A percentile compares a stretch with the other conserved stretches of the same genome.
Evolutionary conservation across 2,113 vertebrate genomes (phyloP).

Genomic region (Capreolus pygargus): DNA sequence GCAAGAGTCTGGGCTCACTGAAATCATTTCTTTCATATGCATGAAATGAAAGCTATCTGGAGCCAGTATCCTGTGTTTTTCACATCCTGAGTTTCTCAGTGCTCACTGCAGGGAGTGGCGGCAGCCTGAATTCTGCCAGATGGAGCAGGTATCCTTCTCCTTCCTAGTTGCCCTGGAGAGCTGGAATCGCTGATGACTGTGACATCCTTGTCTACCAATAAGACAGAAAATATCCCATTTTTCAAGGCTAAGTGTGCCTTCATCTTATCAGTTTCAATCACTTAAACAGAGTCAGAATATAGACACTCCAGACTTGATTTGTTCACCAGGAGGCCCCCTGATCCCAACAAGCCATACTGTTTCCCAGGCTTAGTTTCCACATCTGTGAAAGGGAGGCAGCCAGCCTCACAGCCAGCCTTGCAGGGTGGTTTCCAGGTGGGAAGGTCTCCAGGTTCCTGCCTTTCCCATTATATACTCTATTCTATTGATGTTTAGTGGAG

Average conservation of each 20-base stretch:
- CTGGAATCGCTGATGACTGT: background rate
- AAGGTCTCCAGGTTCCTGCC: background rate
- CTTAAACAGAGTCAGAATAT: background rate
- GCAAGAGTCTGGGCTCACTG: background rate
- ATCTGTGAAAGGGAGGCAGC: background rate
- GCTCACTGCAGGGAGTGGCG: background rate
- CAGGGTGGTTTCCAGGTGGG: background rate
- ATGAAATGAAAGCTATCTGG: background rate
- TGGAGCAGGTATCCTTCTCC: background rate
- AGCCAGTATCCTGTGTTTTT: background rate
- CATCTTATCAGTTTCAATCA: background rate
- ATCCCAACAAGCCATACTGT: fast-evolving
- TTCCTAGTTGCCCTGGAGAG: background rate
- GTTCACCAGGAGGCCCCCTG: background rate
- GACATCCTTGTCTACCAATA: background rate
- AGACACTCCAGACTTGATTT: background rate
- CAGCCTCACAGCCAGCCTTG: too few species aligned
- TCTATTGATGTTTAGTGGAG: background rate
- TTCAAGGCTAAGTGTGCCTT: background rate
- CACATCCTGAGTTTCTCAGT: background rate
- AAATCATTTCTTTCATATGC: background rate
- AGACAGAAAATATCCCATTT: background rate
- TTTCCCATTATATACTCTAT: background rate
- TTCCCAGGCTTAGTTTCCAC: background rate
- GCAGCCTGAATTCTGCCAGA: background rate